Evolutionary conservation across 2,888 invertebrate genomes (phyloP), one percentile per base, ranked within the genome.

Genomic region (Andrena bicolor): DNA sequence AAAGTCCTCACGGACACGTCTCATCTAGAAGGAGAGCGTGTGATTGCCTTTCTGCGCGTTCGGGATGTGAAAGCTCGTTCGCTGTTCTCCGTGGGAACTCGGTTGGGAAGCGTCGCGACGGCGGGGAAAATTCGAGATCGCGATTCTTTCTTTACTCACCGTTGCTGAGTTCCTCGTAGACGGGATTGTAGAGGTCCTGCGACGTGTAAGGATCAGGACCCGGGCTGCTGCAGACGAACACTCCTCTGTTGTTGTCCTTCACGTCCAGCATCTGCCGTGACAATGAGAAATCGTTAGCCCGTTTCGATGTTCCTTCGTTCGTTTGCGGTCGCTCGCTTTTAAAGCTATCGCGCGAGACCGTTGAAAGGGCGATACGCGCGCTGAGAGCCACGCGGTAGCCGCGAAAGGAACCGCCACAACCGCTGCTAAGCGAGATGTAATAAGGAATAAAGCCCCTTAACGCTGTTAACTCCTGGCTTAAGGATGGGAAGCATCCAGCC

Each of bases 161-260:
- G 91, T 96, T 96, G 84, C 96, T 96, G 60, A 98, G 95, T 92
- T 97, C 97, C 94, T 97, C 97, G 94, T 97, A 97, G 30, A 97
- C 96, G 70, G 97, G 97, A 90, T 97, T 97, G 90, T 96, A 95
- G 92, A 96, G 94, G 90, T 96, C 96, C 91, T 96, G 95, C 73
- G 95, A 95, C 88, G 94, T 94, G 93, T 95, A 95, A 49, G 96
- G 96, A 93, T 96, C 96, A 26, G 96, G 96, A 7, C 96, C 96
- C 3, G 96, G 63, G 96, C 96, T 86, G 96, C 92, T 93, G 89
- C 93, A 93, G 80, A 93, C 92, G 88, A 93, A 93, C 61, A 93
- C 92, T 35, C 93, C 92, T 80, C 92, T 90, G 64, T 89, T 87
- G 68, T 90, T 88, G 68, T 92, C 92, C 85, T 93, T 92, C 75